A percentile compares a stretch with the other conserved stretches of the same genome.
phyloP scores from a whole-genome alignment of 1,140 invertebrate genomes.

The Theocolax elegans region DNA sequence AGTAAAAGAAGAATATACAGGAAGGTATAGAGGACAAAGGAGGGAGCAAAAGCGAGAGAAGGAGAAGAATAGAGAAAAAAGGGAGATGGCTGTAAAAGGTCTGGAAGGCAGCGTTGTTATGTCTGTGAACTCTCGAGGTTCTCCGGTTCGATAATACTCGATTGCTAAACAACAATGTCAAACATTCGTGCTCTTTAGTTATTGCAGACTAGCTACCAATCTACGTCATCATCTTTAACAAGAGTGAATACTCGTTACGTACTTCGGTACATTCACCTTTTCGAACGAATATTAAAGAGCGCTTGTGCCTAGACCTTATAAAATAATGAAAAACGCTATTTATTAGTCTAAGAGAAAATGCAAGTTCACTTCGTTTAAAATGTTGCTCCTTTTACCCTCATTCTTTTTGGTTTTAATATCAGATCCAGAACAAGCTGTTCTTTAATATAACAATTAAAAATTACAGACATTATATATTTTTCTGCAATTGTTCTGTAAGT shows the following conservation, averaged over 20 bases:
- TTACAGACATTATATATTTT: too few relatives aligned
- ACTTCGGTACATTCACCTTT: not conserved
- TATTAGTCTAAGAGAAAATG: too few relatives aligned
- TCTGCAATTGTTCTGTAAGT: too few relatives aligned
- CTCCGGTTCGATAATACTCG: constrained; percentile 52
- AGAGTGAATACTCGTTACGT: not conserved
- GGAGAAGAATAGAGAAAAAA: not conserved
- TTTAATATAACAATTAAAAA: too few relatives aligned
- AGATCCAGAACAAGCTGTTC: too few relatives aligned
- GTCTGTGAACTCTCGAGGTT: constrained; percentile 50
- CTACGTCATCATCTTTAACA: constrained; percentile 9
- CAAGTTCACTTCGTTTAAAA: too few relatives aligned
- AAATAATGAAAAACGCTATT: too few relatives aligned
- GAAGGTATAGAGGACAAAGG: constrained; percentile 16
- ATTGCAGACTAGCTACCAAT: constrained; percentile 22
- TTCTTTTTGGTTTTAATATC: too few relatives aligned
- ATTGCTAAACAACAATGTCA: constrained; percentile 47
- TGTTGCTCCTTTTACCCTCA: too few relatives aligned
- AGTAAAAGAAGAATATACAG: constrained; percentile 3
- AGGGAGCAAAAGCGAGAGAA: constrained; percentile 16
- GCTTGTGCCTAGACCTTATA: too few relatives aligned
- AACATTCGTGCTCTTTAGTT: constrained; percentile 35
- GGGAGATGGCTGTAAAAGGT: constrained; percentile 30
- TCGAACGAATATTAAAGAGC: not conserved
- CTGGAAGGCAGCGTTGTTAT: constrained; percentile 49